These are phyloP conservation scores for Zygogramma bicolorata DNA, from an alignment of 2,888 invertebrate genomes.

Conservation along the genomic window DNA sequence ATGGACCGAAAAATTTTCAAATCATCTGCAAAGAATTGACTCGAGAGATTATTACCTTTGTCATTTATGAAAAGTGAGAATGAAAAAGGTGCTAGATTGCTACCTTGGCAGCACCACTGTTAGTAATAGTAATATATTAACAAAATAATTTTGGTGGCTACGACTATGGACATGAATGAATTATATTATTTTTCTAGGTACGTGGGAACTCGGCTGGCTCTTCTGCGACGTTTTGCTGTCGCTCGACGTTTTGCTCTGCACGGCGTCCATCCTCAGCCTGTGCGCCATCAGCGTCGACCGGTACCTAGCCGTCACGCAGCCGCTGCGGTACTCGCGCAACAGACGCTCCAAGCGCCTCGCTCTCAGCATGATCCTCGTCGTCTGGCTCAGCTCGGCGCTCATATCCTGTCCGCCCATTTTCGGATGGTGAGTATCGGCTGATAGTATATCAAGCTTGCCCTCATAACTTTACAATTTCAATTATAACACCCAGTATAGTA, in stretches of 20 bases:
- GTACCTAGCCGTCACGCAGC: slow-evolving; percentile 94
- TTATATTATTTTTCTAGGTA: slow-evolving; percentile 68
- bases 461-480: no score
- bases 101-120: no score
- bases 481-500: no score
- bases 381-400: slow-evolving; percentile 90
- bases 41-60: no score
- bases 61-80: no score
- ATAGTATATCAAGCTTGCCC: no score
- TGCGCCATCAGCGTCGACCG: slow-evolving; percentile 93
- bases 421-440: slow-evolving; percentile 85
- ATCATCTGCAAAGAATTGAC: no score
- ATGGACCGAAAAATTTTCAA: no score
- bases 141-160: not conserved
- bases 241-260: slow-evolving; percentile 92
- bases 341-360: slow-evolving; percentile 88
- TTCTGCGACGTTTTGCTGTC: slow-evolving; percentile 94
- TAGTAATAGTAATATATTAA: no score
- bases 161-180: not conserved
- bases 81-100: no score
- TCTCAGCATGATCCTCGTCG: slow-evolving; percentile 86
- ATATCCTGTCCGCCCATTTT: slow-evolving; percentile 96
- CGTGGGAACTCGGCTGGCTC: slow-evolving; percentile 91
- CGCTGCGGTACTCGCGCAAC: slow-evolving; percentile 90
- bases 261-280: slow-evolving; percentile 91